phyloP scores from a whole-genome alignment of 2,888 invertebrate species.

The Dione vanillae region DNA sequence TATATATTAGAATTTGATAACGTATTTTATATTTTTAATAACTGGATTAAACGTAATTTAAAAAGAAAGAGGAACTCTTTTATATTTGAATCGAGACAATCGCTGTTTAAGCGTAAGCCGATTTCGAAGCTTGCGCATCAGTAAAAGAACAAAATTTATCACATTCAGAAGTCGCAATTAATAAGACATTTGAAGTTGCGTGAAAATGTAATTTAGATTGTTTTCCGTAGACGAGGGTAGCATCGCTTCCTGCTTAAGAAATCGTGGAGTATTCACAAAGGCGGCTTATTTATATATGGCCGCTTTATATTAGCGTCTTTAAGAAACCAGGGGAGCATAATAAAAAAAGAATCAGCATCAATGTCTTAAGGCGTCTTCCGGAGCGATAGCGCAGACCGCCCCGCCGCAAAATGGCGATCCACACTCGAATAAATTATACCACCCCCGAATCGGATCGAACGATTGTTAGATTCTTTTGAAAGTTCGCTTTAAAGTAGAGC shows the following conservation, averaged over 20 bases:
- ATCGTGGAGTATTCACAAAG: constrained; percentile 72
- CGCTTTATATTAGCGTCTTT: constrained; percentile 84
- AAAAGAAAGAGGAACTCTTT: background rate
- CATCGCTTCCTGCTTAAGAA: constrained; percentile 70
- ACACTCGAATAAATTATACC: constrained; percentile 83
- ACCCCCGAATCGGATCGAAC: constrained; percentile 77
- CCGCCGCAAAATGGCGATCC: constrained; percentile 83
- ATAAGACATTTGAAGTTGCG: constrained; percentile 85
- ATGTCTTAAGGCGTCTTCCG: constrained; percentile 83
- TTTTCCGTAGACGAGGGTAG: constrained; percentile 76
- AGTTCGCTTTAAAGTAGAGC: constrained; percentile 77
- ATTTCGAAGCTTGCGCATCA: constrained; percentile 71
- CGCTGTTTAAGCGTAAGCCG: constrained; percentile 77
- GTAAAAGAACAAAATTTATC: constrained; percentile 81
- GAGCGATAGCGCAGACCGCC: constrained; percentile 72
- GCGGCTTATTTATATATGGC: constrained; percentile 82
- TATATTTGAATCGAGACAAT: constrained; percentile 64
- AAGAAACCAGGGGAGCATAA: constrained; percentile 81
- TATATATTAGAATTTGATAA: too few relatives aligned
- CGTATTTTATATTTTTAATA: too few relatives aligned
- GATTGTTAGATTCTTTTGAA: constrained; percentile 83
- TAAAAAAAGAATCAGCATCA: constrained; percentile 84
- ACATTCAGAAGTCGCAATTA: constrained; percentile 85
- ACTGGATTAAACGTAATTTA: background rate
- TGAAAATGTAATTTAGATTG: constrained; percentile 85